Base-by-base conservation (phyloP, 2,888 invertebrate genomes). In the Chrysolina oricalcia region DNA sequence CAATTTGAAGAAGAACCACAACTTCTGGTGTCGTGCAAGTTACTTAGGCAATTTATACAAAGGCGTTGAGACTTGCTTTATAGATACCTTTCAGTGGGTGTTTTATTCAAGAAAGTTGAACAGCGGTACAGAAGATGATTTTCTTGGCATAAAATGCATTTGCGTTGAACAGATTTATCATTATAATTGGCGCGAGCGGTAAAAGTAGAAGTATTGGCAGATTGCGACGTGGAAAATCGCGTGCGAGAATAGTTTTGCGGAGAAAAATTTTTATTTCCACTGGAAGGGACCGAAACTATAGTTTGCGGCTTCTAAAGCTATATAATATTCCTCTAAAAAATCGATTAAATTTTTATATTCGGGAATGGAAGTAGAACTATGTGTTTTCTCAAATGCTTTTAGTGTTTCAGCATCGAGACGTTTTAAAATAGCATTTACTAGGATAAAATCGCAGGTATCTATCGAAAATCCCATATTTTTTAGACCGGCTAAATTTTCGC, bases 1-100 rank as follows among this genome's bases (percentile, higher is more conserved):
- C n/a, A n/a, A n/a, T n/a, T n/a, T n/a, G n/a, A n/a, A n/a, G n/a
- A n/a, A n/a, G n/a, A n/a, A n/a, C n/a, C n/a, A n/a, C n/a, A n/a
- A n/a, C n/a, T n/a, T n/a, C n/a, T n/a, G n/a, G n/a, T n/a, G n/a
- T n/a, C n/a, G n/a, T n/a, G n/a, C n/a, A n/a, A n/a, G n/a, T n/a
- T 48, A 59, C 59, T 59, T 19, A 23, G 23, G 59, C 59, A 59
- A 59, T 19, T 59, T 5, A 59, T 15, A 59, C 59, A 59, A 19
- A 59, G 21, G 59, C 59, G 59, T n/a, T 59, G 59, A 59, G 11
- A 17, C 17, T 59, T 9, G 23, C 59, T 17, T 17, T 19, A 59
- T n/a, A 17, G n/a, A 23, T 59, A 23, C 17, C 59, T 19, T 59
- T 59, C 59, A 23, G 19, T 11, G 21, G 13, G 59, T n/a, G n/a